phyloP scores from a whole-genome alignment of 2,888 invertebrate species.

The Colletes collaris region DNA sequence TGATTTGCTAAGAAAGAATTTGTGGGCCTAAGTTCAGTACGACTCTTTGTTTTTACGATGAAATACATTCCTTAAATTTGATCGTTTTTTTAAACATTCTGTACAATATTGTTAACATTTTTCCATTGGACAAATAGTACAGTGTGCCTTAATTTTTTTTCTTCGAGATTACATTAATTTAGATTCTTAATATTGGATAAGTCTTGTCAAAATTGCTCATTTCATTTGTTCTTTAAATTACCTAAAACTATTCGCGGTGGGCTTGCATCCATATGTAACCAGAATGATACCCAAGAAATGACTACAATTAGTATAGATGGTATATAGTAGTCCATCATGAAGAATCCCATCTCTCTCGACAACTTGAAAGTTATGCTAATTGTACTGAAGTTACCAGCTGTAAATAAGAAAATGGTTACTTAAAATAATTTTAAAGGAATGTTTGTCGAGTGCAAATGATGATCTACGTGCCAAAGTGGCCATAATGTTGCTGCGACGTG shows the following conservation, averaged over 20 bases:
- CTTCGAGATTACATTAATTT: too few species aligned
- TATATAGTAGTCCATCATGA: conserved; percentile 94
- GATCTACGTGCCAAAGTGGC: conserved; percentile 87
- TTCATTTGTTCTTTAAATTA: conserved; percentile 68
- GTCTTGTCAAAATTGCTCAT: too few species aligned
- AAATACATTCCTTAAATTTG: too few species aligned
- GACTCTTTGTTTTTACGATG: too few species aligned
- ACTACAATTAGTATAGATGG: conserved; percentile 94
- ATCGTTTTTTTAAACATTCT: too few species aligned
- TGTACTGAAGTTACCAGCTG: conserved; percentile 93
- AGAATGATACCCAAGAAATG: conserved; percentile 95
- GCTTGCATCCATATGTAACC: conserved; percentile 93
- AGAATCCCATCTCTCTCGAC: conserved; percentile 92
- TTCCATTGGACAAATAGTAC: too few species aligned
- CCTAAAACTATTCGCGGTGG: conserved; percentile 92
- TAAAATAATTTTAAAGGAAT: conserved; percentile 29
- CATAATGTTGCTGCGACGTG: conserved; percentile 87
- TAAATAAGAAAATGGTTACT: conserved; percentile 74
- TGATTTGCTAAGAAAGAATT: too few species aligned
- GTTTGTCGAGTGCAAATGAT: neutral
- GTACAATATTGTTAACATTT: too few species aligned
- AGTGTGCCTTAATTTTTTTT: too few species aligned
- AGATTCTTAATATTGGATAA: too few species aligned
- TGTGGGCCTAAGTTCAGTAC: too few species aligned
- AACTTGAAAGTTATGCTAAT: conserved; percentile 91